These are phyloP conservation scores for Adoxophyes honmai DNA, from an alignment of 1,140 invertebrate genomes.

Conservation along the genomic window DNA sequence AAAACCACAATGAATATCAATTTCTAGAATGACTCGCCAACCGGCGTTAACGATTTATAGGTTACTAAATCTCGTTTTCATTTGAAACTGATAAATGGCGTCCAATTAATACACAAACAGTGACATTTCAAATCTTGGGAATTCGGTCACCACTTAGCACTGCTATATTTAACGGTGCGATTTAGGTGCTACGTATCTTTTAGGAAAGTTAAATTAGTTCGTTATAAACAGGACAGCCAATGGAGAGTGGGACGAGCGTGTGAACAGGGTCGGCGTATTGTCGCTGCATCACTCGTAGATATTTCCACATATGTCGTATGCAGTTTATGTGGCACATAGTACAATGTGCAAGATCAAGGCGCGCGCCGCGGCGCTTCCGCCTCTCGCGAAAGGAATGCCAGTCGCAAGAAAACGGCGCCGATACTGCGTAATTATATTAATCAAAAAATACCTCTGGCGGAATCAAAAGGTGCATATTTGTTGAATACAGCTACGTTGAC, in stretches of 20 bases:
- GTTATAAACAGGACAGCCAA: conserved; percentile 50
- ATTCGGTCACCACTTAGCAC: conserved; percentile 11
- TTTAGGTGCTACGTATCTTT: conserved; percentile 18
- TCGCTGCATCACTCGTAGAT: conserved; percentile 51
- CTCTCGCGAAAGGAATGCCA: conserved; percentile 52
- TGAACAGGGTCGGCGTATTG: conserved; percentile 68
- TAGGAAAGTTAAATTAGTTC: conserved; percentile 38
- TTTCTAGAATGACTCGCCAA: no score
- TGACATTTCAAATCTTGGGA: not conserved
- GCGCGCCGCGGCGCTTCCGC: conserved; percentile 46
- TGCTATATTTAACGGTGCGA: conserved; percentile 1
- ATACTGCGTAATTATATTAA: conserved; percentile 39
- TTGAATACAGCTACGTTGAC: no score
- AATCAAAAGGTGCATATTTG: no score
- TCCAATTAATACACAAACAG: not conserved
- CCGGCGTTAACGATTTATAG: no score
- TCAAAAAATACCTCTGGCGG: not conserved
- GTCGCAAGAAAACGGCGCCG: conserved; percentile 38
- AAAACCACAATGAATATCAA: no score
- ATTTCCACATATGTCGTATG: conserved; percentile 37
- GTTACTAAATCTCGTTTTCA: not conserved
- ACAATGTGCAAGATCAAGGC: conserved; percentile 53
- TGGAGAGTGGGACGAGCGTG: conserved; percentile 61
- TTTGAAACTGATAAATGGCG: conserved; percentile 7
- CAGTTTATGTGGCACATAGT: conserved; percentile 5